Evolutionary conservation across 2,797 vertebrate genomes (phyloP), one percentile per base, ranked within the genome.

Genomic region (Diglossa cyanea): DNA sequence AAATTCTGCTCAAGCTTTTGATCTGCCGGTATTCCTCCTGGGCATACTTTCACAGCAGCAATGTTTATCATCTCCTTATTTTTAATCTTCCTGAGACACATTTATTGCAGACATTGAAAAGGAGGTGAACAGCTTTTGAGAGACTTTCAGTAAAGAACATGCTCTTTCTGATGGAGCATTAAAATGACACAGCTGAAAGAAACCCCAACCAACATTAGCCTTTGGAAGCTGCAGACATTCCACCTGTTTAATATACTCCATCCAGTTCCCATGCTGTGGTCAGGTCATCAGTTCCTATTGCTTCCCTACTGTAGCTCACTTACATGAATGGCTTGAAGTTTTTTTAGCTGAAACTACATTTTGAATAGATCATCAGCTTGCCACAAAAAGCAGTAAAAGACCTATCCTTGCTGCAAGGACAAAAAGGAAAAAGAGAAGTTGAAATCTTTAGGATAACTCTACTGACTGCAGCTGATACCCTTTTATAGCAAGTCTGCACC

Each of bases 21-120:
- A 96, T 96, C 80, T 94, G 37, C 68, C 92, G 89, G 71, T 95
- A 85, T 71, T 95, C 75, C 96, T 96, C 78, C 72, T 88, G 94
- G 95, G 95, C 87, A 87, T 86, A 93, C 68, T 93, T 93, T 85
- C 88, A 94, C 60, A 87, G 89, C 60, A 93, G 83, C 84, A 85
- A 88, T 93, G 83, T 94, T 96, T 96, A 96, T 57, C n/a, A 0
- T 89, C 89, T 94, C 82, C 91, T 95, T 79, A 88, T 79, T 96
- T 96, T 94, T 95, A 97, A 96, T 95, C 88, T 97, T 93, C 60
- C 83, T 17, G 65, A 93, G 90, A 94, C 80, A 88, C 74, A 74
- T 92, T 95, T 94, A 94, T 76, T 95, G 66, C 93, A 96, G 88
- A 95, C 79, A 66, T 17, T 77, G 87, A 94, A 87, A 95, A 79